Evolutionary conservation across 2,797 vertebrate species (phyloP).

Genomic region (Bovichtus diacanthus): DNA sequence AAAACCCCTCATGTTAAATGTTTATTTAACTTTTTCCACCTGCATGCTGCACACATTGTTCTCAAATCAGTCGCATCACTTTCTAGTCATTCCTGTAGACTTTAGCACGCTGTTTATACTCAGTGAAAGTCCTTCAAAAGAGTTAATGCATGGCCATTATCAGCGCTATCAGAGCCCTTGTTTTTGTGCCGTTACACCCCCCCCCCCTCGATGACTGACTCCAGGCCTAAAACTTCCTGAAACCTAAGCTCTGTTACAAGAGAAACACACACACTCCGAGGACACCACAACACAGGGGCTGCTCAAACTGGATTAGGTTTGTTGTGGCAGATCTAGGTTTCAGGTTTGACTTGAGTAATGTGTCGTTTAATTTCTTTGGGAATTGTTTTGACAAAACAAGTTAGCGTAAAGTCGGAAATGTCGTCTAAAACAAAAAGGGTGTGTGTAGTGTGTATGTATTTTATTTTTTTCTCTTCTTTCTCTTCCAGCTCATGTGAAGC

Average conservation of each 20-base stretch:
- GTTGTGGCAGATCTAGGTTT: slow-evolving; percentile 84
- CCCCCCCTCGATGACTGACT: slow-evolving; percentile 65
- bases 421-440: slow-evolving; percentile 81
- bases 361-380: slow-evolving; percentile 87
- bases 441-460: slow-evolving; percentile 72
- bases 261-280: slow-evolving; percentile 73
- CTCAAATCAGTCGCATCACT: slow-evolving; percentile 22
- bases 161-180: slow-evolving; percentile 58
- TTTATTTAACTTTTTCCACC: slow-evolving; percentile 31
- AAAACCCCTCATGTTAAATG: slow-evolving; percentile 29
- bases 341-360: slow-evolving; percentile 83
- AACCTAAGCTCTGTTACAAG: slow-evolving; percentile 75
- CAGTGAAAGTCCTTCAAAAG: slow-evolving; percentile 47
- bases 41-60: slow-evolving; percentile 14
- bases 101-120: slow-evolving; percentile 36
- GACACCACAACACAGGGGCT: slow-evolving; percentile 76
- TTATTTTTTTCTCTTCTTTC: slow-evolving; percentile 44
- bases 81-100: slow-evolving; percentile 28
- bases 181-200: slow-evolving; percentile 46
- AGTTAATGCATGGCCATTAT: slow-evolving; percentile 46
- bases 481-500: slow-evolving; percentile 79
- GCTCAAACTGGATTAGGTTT: slow-evolving; percentile 84
- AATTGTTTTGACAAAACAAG: slow-evolving; percentile 91
- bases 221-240: slow-evolving; percentile 79
- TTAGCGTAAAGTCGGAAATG: slow-evolving; percentile 86